Conservation (phyloP, 2,113 vertebrate species). For the Beaufortia kweichowensis region DNA sequence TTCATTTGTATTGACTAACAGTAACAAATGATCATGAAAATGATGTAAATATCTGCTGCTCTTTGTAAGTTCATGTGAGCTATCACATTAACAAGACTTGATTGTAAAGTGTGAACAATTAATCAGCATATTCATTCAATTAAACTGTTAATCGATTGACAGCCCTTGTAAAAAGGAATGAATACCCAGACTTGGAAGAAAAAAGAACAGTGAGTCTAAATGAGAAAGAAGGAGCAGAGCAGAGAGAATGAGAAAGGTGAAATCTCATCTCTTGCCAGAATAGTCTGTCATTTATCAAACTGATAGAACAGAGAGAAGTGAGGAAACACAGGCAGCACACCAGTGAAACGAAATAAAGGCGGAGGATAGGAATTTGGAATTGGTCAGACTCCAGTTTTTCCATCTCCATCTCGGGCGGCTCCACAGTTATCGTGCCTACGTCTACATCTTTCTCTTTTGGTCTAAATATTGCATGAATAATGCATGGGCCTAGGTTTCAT, state of each 20-base stretch:
- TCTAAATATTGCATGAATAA: slow-evolving; percentile 75
- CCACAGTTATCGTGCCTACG: slow-evolving; percentile 46
- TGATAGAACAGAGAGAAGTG: slow-evolving; percentile 65
- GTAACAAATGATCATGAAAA: too few relatives aligned
- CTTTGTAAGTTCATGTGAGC: too few relatives aligned
- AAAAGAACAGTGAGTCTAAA: slow-evolving; percentile 4
- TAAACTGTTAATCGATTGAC: too few relatives aligned
- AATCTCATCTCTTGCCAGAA: slow-evolving; percentile 74
- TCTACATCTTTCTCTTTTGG: slow-evolving; percentile 68
- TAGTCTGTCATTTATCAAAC: slow-evolving; percentile 76
- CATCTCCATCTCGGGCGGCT: slow-evolving; percentile 22
- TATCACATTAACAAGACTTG: too few relatives aligned
- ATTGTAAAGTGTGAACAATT: too few relatives aligned
- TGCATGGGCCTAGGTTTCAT: slow-evolving; percentile 72
- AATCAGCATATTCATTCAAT: too few relatives aligned
- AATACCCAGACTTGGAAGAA: background rate
- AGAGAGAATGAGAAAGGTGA: slow-evolving; percentile 56
- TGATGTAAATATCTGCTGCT: too few relatives aligned
- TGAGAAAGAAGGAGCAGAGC: slow-evolving; percentile 28
- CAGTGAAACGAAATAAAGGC: slow-evolving; percentile 22
- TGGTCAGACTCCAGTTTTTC: slow-evolving; percentile 53
- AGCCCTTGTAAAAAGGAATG: background rate
- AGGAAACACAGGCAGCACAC: slow-evolving; percentile 33
- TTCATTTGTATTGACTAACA: too few relatives aligned
- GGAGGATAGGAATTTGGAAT: slow-evolving; percentile 57